Evolutionary conservation across 2,888 invertebrate genomes (phyloP).

Genomic region (Sinotaia quadrata): DNA sequence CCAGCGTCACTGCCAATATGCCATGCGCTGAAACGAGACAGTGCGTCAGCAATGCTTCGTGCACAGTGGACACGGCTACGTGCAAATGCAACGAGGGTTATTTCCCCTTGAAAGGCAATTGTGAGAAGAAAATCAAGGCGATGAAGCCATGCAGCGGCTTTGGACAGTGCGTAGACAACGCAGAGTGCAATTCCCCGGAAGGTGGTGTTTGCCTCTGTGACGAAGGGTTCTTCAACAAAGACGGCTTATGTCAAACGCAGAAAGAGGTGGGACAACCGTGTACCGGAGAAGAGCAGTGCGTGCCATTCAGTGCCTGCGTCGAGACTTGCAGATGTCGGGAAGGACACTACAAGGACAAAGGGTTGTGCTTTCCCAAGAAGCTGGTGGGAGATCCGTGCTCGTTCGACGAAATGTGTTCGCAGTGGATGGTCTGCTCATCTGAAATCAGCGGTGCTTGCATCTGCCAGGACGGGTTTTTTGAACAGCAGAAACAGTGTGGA

Average conservation of each 20-base stretch:
- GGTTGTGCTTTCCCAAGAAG: constrained; percentile 19
- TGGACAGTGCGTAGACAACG: constrained; percentile 29
- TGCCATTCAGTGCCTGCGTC: constrained; percentile 23
- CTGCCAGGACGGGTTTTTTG: constrained; percentile 28
- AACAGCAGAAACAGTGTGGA: constrained; percentile 20
- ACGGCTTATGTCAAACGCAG: constrained; percentile 16
- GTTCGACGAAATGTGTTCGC: constrained; percentile 31
- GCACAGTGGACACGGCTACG: constrained; percentile 1
- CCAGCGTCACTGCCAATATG: constrained; percentile 20
- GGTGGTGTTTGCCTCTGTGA: constrained; percentile 17
- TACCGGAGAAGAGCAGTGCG: constrained; percentile 24
- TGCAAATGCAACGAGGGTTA: constrained; percentile 28
- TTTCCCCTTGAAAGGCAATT: constrained; percentile 21
- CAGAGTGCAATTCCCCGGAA: constrained; percentile 29
- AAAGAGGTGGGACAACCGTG: constrained; percentile 24
- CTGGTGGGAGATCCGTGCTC: constrained; percentile 30
- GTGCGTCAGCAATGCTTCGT: constrained; percentile 26
- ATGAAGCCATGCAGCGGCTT: constrained; percentile 23
- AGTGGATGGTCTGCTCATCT: constrained; percentile 26
- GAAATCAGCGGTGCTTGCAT: constrained; percentile 27
- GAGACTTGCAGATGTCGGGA: constrained; percentile 22
- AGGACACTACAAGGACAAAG: constrained; percentile 27
- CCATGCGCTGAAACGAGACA: constrained; percentile 22
- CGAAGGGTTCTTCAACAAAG: constrained; percentile 19
- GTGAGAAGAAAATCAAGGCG: constrained; percentile 20